Conservation (phyloP, 1,140 invertebrate species). For the Saxidomus purpurata region DNA sequence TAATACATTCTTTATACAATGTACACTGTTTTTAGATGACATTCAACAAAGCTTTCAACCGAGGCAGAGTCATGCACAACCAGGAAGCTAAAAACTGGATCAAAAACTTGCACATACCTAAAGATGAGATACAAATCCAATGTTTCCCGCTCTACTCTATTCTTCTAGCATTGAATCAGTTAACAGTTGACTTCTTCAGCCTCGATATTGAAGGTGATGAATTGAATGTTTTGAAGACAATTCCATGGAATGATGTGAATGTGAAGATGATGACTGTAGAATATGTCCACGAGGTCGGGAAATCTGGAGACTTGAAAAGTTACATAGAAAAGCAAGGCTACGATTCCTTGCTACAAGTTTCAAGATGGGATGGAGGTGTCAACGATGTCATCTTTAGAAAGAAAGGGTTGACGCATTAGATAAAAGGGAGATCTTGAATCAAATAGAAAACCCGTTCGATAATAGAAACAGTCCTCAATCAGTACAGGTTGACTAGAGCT, state of each 20-base stretch:
- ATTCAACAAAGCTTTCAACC: constrained; percentile 69
- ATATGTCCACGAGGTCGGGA: constrained; percentile 48
- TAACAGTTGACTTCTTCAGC: constrained; percentile 91
- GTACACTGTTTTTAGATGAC: constrained; percentile 65
- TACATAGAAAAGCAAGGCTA: constrained; percentile 69
- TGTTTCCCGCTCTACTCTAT: constrained; percentile 95
- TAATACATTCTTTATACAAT: too few relatives aligned
- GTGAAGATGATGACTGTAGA: constrained; percentile 82
- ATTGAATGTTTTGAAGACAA: constrained; percentile 87
- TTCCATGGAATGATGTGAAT: constrained; percentile 87
- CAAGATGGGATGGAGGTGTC: constrained; percentile 61
- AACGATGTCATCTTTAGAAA: constrained; percentile 73
- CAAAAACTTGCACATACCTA: constrained; percentile 10
- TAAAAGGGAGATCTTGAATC: too few relatives aligned
- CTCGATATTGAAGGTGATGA: constrained; percentile 90
- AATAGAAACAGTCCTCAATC: too few relatives aligned
- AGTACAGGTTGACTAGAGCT: too few relatives aligned
- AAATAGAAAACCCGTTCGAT: too few relatives aligned
- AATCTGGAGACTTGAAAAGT: constrained; percentile 32
- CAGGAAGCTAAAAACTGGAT: constrained; percentile 50
- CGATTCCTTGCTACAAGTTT: constrained; percentile 65
- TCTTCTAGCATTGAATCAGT: constrained; percentile 92
- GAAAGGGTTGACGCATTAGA: constrained; percentile 57
- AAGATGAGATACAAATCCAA: constrained; percentile 87
- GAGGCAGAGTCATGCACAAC: constrained; percentile 58